A percentile compares a stretch with the other conserved stretches of the same genome.
Conservation (phyloP, 2,797 vertebrate genomes). For the Cryptoprocta ferox region DNA sequence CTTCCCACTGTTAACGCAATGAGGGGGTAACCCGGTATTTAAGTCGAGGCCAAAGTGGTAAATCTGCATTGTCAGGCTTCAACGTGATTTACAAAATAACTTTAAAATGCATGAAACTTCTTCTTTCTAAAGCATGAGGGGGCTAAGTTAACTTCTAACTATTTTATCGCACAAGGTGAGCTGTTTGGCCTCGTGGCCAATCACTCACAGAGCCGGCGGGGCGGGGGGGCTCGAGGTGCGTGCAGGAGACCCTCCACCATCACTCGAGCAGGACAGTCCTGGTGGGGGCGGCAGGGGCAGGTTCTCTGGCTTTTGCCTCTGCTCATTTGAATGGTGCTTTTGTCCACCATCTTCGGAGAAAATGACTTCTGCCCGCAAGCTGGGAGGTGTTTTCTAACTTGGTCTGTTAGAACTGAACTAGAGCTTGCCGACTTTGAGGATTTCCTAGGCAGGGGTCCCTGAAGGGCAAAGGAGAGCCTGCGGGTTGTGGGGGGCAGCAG, state of each 20-base stretch:
- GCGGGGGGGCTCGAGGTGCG: not conserved
- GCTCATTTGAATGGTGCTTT: constrained; percentile 32
- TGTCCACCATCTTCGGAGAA: not conserved
- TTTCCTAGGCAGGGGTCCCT: not conserved
- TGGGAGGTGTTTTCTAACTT: accelerated
- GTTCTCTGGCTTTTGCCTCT: not conserved
- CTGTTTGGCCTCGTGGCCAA: constrained; percentile 58
- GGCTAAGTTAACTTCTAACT: constrained; percentile 83
- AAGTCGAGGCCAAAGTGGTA: constrained; percentile 77
- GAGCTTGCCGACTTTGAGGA: not conserved
- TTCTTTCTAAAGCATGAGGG: constrained; percentile 80
- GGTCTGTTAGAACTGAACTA: not conserved
- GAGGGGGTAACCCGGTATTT: constrained; percentile 62
- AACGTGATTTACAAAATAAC: constrained; percentile 86
- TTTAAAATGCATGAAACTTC: constrained; percentile 85
- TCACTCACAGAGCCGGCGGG: constrained; percentile 67
- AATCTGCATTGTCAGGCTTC: constrained; percentile 85
- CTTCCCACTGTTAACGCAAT: constrained; percentile 63
- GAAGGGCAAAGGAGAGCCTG: not conserved
- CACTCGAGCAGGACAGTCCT: not conserved
- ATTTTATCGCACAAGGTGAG: constrained; percentile 82
- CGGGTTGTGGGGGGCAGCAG: too few species aligned
- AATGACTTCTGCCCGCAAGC: not conserved
- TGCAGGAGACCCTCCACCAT: not conserved
- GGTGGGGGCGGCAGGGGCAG: accelerated